Percentiles rank a stretch among this genome's conserved stretches.
Evolutionary conservation across 2,113 vertebrate species (phyloP).

Genomic region (Malaclemys terrapin): DNA sequence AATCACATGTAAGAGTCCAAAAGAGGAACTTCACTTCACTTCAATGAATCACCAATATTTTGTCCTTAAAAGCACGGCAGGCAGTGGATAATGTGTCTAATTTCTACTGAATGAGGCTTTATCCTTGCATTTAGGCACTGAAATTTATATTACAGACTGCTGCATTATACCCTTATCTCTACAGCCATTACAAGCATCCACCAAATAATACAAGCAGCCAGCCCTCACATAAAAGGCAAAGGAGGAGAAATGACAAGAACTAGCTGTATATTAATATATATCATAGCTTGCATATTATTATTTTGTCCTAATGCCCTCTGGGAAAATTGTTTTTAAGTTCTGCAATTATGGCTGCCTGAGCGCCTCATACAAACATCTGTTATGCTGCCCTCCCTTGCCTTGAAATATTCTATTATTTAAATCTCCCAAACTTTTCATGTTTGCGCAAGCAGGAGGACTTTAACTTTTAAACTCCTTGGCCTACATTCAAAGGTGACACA

Average conservation of each 20-base stretch:
- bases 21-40: conserved; percentile 8
- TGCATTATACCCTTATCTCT: not conserved
- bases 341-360: not conserved
- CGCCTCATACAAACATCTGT: not conserved
- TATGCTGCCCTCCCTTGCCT: accelerated
- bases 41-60: conserved; percentile 27
- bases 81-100: not conserved
- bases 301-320: not conserved
- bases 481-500: not conserved
- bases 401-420: not conserved
- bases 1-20: not conserved
- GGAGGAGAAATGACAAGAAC: not conserved
- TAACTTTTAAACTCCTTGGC: not conserved
- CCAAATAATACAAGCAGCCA: not conserved
- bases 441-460: not conserved
- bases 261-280: not conserved
- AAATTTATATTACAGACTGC: not conserved
- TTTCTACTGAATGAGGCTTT: conserved; percentile 20
- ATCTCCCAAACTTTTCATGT: not conserved
- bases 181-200: not conserved
- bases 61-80: not conserved
- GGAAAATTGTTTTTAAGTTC: not conserved
- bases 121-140: not conserved
- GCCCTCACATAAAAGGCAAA: not conserved
- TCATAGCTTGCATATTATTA: not conserved